Evolutionary conservation across 2,797 vertebrate genomes (phyloP).

Genomic region (Dendrocincla tyrannina): DNA sequence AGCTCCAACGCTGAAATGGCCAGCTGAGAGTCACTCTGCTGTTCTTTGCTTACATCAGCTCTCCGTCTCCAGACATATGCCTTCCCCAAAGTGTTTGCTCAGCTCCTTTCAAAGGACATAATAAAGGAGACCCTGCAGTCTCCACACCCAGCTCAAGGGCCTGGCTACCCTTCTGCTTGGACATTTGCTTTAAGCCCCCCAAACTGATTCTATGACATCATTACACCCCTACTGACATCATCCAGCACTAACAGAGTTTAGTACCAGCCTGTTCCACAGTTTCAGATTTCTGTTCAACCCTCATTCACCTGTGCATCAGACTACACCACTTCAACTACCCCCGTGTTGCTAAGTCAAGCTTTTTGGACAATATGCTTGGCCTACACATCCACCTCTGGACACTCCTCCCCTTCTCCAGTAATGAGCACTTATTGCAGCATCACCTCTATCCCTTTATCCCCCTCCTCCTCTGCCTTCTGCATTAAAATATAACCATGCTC

Average conservation of each 20-base stretch:
- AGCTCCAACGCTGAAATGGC: neutral
- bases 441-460: neutral
- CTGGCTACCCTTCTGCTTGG: neutral
- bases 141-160: neutral
- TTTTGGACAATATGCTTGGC: neutral
- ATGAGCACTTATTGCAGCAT: rapidly evolving
- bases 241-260: neutral
- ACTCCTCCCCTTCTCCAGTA: neutral
- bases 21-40: neutral
- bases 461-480: neutral
- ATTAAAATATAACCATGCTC: neutral
- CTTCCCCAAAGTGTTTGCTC: neutral
- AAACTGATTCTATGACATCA: neutral
- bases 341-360: neutral
- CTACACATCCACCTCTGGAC: neutral
- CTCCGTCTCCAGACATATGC: neutral
- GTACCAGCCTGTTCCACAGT: neutral
- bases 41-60: constrained; percentile 31
- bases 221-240: neutral
- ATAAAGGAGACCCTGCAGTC: neutral
- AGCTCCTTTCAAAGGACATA: neutral
- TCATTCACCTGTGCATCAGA: neutral
- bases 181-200: neutral
- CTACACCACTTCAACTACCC: neutral
- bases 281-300: neutral